A percentile compares a stretch with the other conserved stretches of the same genome.
These are phyloP conservation scores for Phaenicophaeus curvirostris DNA, from an alignment of 2,797 vertebrate species.

Conservation along the genomic window DNA sequence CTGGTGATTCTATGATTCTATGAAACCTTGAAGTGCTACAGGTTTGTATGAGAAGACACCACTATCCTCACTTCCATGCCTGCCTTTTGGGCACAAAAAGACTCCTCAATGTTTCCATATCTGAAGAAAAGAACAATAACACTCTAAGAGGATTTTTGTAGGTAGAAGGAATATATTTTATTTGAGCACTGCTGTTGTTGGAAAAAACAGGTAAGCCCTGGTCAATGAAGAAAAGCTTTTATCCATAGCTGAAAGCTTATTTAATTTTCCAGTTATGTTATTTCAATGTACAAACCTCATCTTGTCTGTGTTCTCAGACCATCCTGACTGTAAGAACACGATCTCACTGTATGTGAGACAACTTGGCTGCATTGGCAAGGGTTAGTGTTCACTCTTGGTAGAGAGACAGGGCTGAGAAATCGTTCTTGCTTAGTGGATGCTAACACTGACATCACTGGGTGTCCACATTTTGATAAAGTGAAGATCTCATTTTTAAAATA, in stretches of 20 bases:
- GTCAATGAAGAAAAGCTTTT: neutral
- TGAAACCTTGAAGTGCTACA: conserved; percentile 20
- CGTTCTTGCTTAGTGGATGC: rapidly evolving
- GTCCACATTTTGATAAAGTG: neutral
- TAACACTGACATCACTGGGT: neutral
- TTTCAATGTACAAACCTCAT: neutral
- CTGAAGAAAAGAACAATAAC: conserved; percentile 51
- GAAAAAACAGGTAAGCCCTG: neutral
- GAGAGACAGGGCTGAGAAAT: neutral
- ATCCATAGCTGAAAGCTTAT: neutral
- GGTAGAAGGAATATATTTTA: neutral
- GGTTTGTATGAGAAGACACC: conserved; percentile 3
- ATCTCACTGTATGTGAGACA: neutral
- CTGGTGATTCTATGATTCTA: too few relatives aligned
- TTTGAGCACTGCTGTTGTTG: neutral
- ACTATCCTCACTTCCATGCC: neutral
- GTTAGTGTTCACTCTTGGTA: neutral
- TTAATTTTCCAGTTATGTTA: neutral
- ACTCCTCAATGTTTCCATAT: conserved; percentile 36
- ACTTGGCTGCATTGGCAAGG: neutral
- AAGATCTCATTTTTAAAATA: neutral
- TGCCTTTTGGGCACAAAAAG: neutral
- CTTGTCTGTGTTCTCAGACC: neutral
- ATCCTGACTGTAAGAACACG: neutral
- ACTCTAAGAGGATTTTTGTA: neutral